Base-by-base conservation (phyloP, 2,888 invertebrate species). In the Autographa gamma region DNA sequence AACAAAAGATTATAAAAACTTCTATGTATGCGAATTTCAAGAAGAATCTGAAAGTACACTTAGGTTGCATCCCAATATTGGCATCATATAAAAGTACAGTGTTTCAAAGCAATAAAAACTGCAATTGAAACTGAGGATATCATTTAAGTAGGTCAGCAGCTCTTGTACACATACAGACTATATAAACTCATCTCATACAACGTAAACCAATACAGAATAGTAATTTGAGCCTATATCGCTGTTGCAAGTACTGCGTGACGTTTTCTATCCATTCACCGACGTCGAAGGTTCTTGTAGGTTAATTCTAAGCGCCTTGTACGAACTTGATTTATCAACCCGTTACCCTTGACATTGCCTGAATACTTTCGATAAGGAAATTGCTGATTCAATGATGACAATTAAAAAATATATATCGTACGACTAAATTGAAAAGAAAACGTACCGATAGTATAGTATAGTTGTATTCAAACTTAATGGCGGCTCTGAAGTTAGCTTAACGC, bases 311-410 rank as follows among this genome's bases (percentile, higher is more conserved):
- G 69, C 80, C 80, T 80, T 76, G 65, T 38, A 25, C 76, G 43
- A 66, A 79, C 76, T 79, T 74, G 79, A 71, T 66, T 54, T 63
- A 66, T 74, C 71, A 69, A 73, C 75, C 67, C 60, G 79, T 58
- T 80, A 70, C 43, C 85, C 82, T 84, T 85, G 86, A 85, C 85
- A 83, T 84, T 88, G 84, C 72, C 58, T 64, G 73, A 71, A 79
- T 76, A 79, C 83, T 85, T 83, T 88, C 85, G 76, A 86, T 72
- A 71, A 83, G 88, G 85, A 88, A 89, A 81, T 77, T 60, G 71
- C 63, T 76, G 75, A 82, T 72, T 74, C 71, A 74, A 63, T 67
- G 63, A 63, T 78, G 70, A 76, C 72, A 61, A 71, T 31, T 14
- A 62, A 59, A 69, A 71, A 79, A 71, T n/a, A 68, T 66, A 25